Conservation (phyloP, 1,140 invertebrate species). For the Tetramorium alpestre region DNA sequence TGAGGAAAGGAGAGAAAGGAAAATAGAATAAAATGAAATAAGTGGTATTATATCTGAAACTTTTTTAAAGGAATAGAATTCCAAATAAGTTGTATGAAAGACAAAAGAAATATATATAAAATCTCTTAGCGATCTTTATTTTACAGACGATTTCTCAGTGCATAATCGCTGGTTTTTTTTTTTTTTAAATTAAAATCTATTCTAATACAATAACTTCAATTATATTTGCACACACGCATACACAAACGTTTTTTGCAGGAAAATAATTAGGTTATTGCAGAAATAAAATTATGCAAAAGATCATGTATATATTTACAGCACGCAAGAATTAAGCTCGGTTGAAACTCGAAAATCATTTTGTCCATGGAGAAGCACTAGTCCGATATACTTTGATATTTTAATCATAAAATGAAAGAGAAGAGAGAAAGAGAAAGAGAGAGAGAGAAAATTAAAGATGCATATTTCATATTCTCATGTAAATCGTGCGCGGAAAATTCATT, state of each 20-base stretch:
- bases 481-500: conserved; percentile 24
- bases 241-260: neutral
- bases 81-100: neutral
- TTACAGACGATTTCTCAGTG: neutral
- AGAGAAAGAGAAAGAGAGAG: neutral
- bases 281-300: conserved; percentile 34
- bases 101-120: neutral
- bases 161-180: neutral
- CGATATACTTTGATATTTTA: conserved; percentile 41
- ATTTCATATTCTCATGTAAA: conserved; percentile 51
- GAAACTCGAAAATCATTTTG: conserved; percentile 18
- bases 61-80: neutral
- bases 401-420: conserved; percentile 29
- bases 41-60: neutral
- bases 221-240: neutral
- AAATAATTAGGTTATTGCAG: conserved; percentile 12
- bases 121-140: neutral
- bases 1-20: neutral
- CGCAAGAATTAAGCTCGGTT: neutral
- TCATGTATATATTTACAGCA: neutral
- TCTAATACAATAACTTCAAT: neutral
- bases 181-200: neutral
- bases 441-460: conserved; percentile 35
- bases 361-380: neutral
- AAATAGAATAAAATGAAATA: conserved; percentile 6